These are phyloP conservation scores for Drosophila nigritarsus DNA, from an alignment of 2,888 invertebrate species.

Conservation along the genomic window DNA sequence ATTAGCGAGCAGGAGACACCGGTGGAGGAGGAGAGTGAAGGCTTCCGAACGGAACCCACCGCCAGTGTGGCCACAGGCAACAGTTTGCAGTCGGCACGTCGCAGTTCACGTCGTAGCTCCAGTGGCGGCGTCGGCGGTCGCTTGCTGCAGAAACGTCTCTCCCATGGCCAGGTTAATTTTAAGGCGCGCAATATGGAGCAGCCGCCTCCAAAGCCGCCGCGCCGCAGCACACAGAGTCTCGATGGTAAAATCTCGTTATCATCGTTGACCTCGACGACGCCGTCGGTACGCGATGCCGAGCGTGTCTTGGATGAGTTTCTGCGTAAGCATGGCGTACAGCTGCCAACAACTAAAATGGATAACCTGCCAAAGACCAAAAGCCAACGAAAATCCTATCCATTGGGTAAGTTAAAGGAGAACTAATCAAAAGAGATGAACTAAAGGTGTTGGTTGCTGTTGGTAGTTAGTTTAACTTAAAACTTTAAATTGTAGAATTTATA, in stretches of 20 bases:
- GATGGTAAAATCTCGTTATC: constrained; percentile 66
- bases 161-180: constrained; percentile 63
- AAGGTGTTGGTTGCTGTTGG: constrained; percentile 29
- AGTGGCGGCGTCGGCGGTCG: constrained; percentile 76
- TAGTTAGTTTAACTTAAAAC: constrained; percentile 11
- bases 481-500: constrained; percentile 16
- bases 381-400: constrained; percentile 73
- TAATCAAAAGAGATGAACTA: background rate
- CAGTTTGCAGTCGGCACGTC: constrained; percentile 36
- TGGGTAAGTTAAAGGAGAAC: constrained; percentile 65
- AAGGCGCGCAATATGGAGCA: constrained; percentile 66
- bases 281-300: constrained; percentile 82
- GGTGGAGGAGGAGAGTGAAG: constrained; percentile 40
- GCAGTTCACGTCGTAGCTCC: constrained; percentile 57
- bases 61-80: constrained; percentile 26
- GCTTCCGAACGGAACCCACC: constrained; percentile 21
- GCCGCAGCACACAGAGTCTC: constrained; percentile 68
- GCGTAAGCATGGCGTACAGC: constrained; percentile 64
- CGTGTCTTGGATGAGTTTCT: constrained; percentile 80
- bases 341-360: constrained; percentile 42
- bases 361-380: constrained; percentile 33
- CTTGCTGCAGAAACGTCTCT: constrained; percentile 81
- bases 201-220: constrained; percentile 84
- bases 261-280: constrained; percentile 71
- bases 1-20: constrained; percentile 68